Conservation (phyloP, 2,888 invertebrate genomes). For the Hirtodrosophila alboralis region DNA sequence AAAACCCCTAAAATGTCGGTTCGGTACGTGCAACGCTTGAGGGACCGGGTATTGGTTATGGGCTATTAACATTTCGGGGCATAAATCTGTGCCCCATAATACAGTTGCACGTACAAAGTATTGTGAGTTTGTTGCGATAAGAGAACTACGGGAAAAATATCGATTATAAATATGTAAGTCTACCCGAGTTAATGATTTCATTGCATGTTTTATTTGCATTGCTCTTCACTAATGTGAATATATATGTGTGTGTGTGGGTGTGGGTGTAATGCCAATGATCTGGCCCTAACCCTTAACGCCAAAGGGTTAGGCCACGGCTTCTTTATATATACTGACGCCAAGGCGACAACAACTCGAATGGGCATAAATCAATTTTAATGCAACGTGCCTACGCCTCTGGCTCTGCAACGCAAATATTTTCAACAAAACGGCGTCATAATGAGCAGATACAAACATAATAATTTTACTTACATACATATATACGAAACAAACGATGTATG, state of each 20-base stretch:
- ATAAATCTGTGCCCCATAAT: slow-evolving; percentile 66
- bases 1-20: slow-evolving; percentile 3
- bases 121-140: slow-evolving; percentile 31
- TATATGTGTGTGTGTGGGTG: slow-evolving; percentile 30
- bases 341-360: slow-evolving; percentile 42
- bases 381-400: slow-evolving; percentile 26
- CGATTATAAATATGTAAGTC: slow-evolving; percentile 1
- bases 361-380: slow-evolving; percentile 72
- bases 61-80: slow-evolving; percentile 70
- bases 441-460: slow-evolving; percentile 29
- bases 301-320: slow-evolving; percentile 15
- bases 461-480: neutral
- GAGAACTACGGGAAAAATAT: neutral
- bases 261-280: too few species aligned
- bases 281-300: slow-evolving; percentile 9
- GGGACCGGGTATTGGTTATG: slow-evolving; percentile 74
- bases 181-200: too few species aligned
- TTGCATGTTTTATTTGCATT: slow-evolving; percentile 41
- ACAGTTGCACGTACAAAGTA: slow-evolving; percentile 34
- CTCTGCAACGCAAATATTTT: slow-evolving; percentile 41
- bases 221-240: slow-evolving; percentile 47
- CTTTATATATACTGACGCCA: slow-evolving; percentile 17
- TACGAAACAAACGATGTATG: neutral
- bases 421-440: slow-evolving; percentile 49
- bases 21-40: slow-evolving; percentile 39